phyloP scores from a whole-genome alignment of 2,888 invertebrate species.

The Drosophila austrosaltans region DNA sequence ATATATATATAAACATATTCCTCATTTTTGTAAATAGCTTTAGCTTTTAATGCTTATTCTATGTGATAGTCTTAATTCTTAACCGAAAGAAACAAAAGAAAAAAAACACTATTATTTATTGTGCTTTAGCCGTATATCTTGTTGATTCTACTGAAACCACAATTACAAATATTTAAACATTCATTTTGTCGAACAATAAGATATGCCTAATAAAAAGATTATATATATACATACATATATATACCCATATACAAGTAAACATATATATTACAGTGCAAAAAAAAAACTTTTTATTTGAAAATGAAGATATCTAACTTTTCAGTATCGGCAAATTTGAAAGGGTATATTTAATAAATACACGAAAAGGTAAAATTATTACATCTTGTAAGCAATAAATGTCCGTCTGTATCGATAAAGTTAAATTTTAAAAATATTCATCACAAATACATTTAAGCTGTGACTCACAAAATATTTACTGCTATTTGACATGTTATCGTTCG shows the following conservation, averaged over 20 bases:
- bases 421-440: neutral
- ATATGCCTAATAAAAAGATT: conserved; percentile 17
- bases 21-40: conserved; percentile 65
- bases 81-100: conserved; percentile 1
- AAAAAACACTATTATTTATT: conserved; percentile 14
- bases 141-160: conserved; percentile 13
- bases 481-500: neutral
- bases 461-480: neutral
- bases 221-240: conserved; percentile 9
- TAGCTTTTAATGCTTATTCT: conserved; percentile 58
- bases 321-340: no score
- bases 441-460: neutral
- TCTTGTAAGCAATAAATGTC: no score
- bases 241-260: conserved; percentile 3
- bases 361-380: no score
- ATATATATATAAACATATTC: conserved; percentile 33
- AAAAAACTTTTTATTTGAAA: no score
- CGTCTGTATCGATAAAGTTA: neutral
- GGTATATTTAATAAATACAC: no score
- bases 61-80: conserved; percentile 71
- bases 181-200: conserved; percentile 9
- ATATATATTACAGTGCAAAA: neutral
- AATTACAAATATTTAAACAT: conserved; percentile 9
- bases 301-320: no score
- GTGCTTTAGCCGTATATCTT: conserved; percentile 18